Evolutionary conservation across 1,140 invertebrate genomes (phyloP).

Genomic region (Atopsyche davidsoni): DNA sequence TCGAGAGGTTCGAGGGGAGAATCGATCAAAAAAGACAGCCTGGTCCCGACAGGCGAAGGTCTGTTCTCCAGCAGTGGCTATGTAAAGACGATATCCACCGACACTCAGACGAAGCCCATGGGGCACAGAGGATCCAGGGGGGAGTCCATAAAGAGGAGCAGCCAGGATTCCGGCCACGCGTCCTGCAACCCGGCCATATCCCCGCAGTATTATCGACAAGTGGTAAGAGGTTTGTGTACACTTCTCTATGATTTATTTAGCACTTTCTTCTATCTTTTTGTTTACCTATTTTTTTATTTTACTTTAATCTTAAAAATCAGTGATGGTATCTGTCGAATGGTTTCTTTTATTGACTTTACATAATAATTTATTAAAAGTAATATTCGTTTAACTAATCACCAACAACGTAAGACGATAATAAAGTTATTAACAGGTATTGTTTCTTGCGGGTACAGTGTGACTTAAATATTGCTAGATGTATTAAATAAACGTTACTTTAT

Average conservation of each 20-base stretch:
- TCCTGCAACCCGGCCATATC: constrained; percentile 15
- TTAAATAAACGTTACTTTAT: background rate
- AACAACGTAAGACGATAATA: no score
- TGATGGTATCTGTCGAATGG: no score
- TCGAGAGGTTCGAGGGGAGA: constrained; percentile 16
- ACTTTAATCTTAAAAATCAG: background rate
- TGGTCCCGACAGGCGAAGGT: constrained; percentile 11
- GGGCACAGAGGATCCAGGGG: constrained; percentile 18
- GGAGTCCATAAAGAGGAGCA: constrained; percentile 16
- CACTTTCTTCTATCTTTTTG: background rate
- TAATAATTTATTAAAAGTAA: no score
- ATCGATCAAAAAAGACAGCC: constrained; percentile 12
- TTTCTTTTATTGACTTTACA: no score
- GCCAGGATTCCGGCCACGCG: background rate
- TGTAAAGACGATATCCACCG: constrained; percentile 2
- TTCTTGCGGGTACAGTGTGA: no score
- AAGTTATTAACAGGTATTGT: no score
- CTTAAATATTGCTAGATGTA: no score
- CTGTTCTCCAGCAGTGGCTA: constrained; percentile 1
- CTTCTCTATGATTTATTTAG: constrained; percentile 21
- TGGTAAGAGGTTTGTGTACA: constrained; percentile 31
- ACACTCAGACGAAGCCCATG: constrained; percentile 4
- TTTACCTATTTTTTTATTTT: background rate
- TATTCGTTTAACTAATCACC: no score
- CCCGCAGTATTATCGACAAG: constrained; percentile 27